These are phyloP conservation scores for Bos javanicus DNA, from an alignment of 2,113 vertebrate genomes.

Conservation along the genomic window DNA sequence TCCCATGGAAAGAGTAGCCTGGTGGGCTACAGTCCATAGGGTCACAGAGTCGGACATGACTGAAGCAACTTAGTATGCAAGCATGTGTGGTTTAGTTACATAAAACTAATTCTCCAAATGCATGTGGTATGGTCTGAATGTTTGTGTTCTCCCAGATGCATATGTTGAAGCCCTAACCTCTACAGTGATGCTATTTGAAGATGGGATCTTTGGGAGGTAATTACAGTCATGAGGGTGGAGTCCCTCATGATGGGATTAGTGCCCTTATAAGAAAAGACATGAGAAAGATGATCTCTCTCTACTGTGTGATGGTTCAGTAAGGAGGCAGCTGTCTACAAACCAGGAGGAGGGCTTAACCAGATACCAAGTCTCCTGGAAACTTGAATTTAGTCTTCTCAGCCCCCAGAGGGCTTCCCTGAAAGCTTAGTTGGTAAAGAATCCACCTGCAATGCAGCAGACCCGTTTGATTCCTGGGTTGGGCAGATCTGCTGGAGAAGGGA, in stretches of 20 bases:
- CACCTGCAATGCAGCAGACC: neutral
- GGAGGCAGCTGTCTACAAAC: neutral
- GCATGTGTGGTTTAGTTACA: neutral
- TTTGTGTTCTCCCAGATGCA: neutral
- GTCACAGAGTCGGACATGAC: fast-evolving
- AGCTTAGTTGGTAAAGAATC: neutral
- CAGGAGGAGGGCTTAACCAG: neutral
- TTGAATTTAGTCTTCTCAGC: neutral
- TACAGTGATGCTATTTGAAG: neutral
- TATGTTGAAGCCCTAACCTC: neutral
- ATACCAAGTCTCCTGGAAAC: neutral
- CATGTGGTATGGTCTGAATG: neutral
- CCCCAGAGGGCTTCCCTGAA: neutral
- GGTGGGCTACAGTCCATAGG: neutral
- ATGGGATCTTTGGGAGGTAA: neutral
- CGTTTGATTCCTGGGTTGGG: fast-evolving
- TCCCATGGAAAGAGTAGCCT: neutral
- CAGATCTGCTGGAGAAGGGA: neutral
- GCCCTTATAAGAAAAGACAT: neutral
- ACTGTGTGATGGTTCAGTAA: neutral
- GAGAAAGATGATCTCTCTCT: neutral
- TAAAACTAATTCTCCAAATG: neutral
- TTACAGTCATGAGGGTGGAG: neutral
- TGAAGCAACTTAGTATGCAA: neutral
- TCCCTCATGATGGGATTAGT: neutral